Percentiles rank a stretch among this genome's conserved stretches.
Conservation (phyloP, 2,888 invertebrate species). For the Epistrophe grossulariae region DNA sequence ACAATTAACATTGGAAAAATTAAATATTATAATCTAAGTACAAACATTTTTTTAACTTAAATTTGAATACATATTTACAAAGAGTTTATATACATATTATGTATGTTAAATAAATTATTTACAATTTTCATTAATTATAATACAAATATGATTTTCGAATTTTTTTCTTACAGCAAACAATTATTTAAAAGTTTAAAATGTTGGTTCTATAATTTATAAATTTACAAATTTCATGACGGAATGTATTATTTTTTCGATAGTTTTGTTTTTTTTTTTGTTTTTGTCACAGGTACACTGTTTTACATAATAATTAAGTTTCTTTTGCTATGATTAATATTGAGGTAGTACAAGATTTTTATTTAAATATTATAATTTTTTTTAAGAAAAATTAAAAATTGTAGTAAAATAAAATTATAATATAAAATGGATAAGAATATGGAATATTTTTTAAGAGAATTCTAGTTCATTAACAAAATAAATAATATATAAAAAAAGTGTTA, state of each 20-base stretch:
- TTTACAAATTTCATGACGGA: slow-evolving; percentile 49
- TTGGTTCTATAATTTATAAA: neutral
- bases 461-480: slow-evolving; percentile 63
- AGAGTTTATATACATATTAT: slow-evolving; percentile 31
- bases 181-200: neutral
- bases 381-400: slow-evolving; percentile 36
- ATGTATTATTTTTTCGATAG: slow-evolving; percentile 40
- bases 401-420: slow-evolving; percentile 53
- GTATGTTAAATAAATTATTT: slow-evolving; percentile 35
- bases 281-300: slow-evolving; percentile 67
- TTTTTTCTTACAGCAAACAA: neutral
- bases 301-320: slow-evolving; percentile 30
- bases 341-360: slow-evolving; percentile 54
- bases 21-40: slow-evolving; percentile 64
- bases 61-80: slow-evolving; percentile 27
- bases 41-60: slow-evolving; percentile 52
- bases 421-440: slow-evolving; percentile 44
- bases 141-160: neutral
- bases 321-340: slow-evolving; percentile 58
- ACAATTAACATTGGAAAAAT: slow-evolving; percentile 61
- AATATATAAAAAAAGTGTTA: slow-evolving; percentile 37
- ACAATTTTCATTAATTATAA: slow-evolving; percentile 20
- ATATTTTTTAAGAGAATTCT: slow-evolving; percentile 27
- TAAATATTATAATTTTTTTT: slow-evolving; percentile 5
- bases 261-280: too few species aligned